Conservation (phyloP, 2,113 vertebrate genomes). For the Vulpes vulpes region DNA sequence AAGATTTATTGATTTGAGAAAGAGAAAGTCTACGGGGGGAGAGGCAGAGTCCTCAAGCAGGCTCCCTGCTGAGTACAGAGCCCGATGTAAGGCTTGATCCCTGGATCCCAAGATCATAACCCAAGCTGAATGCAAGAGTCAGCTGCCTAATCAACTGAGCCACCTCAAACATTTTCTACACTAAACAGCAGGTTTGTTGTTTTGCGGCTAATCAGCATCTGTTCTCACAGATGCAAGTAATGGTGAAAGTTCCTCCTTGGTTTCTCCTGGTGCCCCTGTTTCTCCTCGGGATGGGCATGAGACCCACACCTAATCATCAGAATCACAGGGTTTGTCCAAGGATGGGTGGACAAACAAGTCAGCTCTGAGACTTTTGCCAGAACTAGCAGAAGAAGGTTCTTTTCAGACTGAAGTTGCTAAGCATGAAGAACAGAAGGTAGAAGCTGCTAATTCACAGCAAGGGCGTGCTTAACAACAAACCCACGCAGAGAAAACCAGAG, state of each 20-base stretch:
- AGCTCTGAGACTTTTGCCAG: neutral
- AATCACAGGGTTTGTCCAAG: neutral
- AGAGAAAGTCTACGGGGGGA: too few relatives aligned
- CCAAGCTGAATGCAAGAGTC: neutral
- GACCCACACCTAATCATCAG: neutral
- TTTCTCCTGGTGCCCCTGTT: neutral
- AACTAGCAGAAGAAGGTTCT: neutral
- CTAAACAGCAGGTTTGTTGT: neutral
- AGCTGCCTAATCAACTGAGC: neutral
- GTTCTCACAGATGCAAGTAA: neutral
- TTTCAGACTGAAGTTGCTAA: neutral
- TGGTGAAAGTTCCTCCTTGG: neutral
- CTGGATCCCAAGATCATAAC: neutral
- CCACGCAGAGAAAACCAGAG: neutral
- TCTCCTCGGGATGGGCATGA: neutral
- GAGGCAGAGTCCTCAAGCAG: neutral
- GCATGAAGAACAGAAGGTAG: neutral
- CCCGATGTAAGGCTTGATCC: neutral
- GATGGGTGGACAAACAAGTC: neutral
- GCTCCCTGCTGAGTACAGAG: neutral
- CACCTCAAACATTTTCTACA: neutral
- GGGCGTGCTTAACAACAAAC: neutral
- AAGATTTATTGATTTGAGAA: neutral
- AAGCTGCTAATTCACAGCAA: neutral
- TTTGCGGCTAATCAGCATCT: neutral